A percentile compares a stretch with the other conserved stretches of the same genome.
Evolutionary conservation across 2,888 invertebrate genomes (phyloP).

Genomic region (Cremastinae sp.): DNA sequence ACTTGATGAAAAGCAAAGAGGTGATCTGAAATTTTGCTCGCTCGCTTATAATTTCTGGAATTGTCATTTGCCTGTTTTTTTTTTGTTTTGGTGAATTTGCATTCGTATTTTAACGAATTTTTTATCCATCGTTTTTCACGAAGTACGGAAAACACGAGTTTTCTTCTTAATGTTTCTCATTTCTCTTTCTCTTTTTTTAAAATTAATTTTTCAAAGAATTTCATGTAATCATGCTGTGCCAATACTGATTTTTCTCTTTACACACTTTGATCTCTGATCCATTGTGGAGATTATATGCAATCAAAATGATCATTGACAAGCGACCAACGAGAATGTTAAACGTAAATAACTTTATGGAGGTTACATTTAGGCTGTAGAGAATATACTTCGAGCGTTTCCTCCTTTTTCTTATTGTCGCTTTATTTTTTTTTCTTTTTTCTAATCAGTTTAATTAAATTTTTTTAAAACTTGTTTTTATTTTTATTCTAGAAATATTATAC

Average conservation of each 20-base stretch:
- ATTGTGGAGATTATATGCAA: constrained; percentile 44
- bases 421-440: constrained; percentile 56
- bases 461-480: constrained; percentile 60
- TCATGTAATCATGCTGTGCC: constrained; percentile 62
- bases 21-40: too few relatives aligned
- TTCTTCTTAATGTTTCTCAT: constrained; percentile 27
- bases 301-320: constrained; percentile 48
- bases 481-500: constrained; percentile 50
- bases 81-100: too few relatives aligned
- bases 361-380: constrained; percentile 25
- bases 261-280: constrained; percentile 47
- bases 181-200: constrained; percentile 25
- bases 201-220: constrained; percentile 29
- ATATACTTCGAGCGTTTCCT: constrained; percentile 16
- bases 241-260: constrained; percentile 56
- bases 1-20: too few relatives aligned
- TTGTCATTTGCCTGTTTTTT: too few relatives aligned
- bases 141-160: constrained; percentile 30
- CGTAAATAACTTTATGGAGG: constrained; percentile 12
- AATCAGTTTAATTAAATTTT: constrained; percentile 63
- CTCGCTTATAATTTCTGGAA: too few relatives aligned
- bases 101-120: too few relatives aligned
- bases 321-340: constrained; percentile 1
- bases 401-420: constrained; percentile 21
- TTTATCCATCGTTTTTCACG: too few relatives aligned